These are phyloP conservation scores for Chaetophractus vellerosus DNA, from an alignment of 2,797 vertebrate genomes.

Conservation along the genomic window DNA sequence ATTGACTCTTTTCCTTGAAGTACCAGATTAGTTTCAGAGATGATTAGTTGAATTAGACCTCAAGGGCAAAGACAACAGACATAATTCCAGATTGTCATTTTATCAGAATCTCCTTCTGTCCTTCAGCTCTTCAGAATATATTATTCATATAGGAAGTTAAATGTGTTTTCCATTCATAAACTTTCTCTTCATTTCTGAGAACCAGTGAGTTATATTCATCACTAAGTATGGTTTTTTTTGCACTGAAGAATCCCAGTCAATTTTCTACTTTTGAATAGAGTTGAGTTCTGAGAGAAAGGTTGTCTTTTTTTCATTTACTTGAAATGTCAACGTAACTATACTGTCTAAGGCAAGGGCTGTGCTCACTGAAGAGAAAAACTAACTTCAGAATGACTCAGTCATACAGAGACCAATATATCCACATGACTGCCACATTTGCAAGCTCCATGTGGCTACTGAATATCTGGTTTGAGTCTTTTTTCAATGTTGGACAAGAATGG, in stretches of 20 bases:
- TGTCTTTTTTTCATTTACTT: slow-evolving; percentile 2
- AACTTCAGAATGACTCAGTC: neutral
- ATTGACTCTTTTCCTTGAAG: neutral
- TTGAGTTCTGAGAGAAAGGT: neutral
- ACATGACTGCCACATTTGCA: neutral
- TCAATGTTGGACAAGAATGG: neutral
- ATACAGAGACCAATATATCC: neutral
- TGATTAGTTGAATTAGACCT: neutral
- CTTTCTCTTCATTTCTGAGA: neutral
- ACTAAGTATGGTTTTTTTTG: neutral
- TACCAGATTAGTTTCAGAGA: neutral
- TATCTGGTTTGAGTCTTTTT: neutral
- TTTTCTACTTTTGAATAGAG: neutral
- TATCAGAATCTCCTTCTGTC: neutral
- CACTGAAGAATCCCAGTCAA: neutral
- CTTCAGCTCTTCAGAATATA: neutral
- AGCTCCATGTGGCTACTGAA: neutral
- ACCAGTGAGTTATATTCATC: neutral
- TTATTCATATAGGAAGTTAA: neutral
- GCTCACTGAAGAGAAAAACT: neutral
- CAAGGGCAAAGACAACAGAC: neutral
- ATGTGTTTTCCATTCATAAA: neutral
- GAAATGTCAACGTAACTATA: neutral
- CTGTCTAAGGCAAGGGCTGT: neutral
- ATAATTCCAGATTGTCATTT: neutral